Percentiles rank a stretch among this genome's conserved stretches.
phyloP scores from a whole-genome alignment of 1,140 invertebrate species.

The Chelonus insularis region DNA sequence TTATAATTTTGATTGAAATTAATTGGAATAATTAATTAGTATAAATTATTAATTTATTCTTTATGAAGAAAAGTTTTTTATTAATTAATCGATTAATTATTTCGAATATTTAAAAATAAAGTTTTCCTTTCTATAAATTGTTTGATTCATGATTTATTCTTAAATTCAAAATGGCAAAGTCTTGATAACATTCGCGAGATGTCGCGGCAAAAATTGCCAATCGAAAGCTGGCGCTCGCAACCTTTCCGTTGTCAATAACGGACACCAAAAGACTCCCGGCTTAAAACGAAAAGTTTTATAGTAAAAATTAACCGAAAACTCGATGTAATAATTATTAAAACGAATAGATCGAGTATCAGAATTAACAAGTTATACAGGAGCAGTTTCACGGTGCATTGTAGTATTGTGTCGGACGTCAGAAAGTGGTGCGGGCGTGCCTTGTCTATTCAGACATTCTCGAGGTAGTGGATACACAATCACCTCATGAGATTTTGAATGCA shows the following conservation, averaged over 20 bases:
- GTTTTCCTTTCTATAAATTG: too few relatives aligned
- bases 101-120: too few relatives aligned
- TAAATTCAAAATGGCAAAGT: neutral
- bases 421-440: constrained; percentile 37
- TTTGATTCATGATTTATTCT: too few relatives aligned
- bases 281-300: constrained; percentile 23
- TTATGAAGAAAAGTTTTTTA: too few relatives aligned
- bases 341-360: neutral
- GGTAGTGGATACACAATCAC: constrained; percentile 4
- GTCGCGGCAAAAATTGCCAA: constrained; percentile 17
- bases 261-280: constrained; percentile 38
- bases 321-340: neutral
- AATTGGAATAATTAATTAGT: too few relatives aligned
- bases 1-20: too few relatives aligned
- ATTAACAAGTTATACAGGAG: neutral
- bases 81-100: too few relatives aligned
- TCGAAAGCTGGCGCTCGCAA: constrained; percentile 43
- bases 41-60: too few relatives aligned
- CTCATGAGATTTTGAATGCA: constrained; percentile 40
- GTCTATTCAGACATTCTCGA: neutral
- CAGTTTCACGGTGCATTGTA: neutral
- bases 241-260: constrained; percentile 53
- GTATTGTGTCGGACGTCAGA: neutral
- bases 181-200: constrained; percentile 25
- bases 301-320: constrained; percentile 12